Conservation (phyloP, 1,140 invertebrate genomes). For the Pissodes strobi region DNA sequence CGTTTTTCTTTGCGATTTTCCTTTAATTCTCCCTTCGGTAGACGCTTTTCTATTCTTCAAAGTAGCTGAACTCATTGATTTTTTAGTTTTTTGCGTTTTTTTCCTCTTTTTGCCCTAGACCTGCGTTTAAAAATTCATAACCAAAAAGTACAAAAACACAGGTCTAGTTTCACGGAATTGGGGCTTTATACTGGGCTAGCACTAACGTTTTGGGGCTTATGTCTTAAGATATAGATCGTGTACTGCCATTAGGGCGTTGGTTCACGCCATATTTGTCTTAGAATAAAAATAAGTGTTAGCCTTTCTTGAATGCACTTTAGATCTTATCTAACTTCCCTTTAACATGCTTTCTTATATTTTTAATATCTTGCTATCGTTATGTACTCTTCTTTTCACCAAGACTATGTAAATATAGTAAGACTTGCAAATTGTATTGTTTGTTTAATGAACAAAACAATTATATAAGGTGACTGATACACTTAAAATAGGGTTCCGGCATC, state of each 20-base stretch:
- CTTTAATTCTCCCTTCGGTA: slow-evolving; percentile 35
- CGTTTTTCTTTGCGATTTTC: slow-evolving; percentile 35
- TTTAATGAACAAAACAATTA: no score
- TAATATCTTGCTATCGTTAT: no score
- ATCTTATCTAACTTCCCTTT: slow-evolving; percentile 10
- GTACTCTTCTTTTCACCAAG: no score
- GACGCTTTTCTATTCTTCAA: slow-evolving; percentile 14
- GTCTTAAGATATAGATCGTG: slow-evolving; percentile 27
- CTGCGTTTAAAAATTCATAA: slow-evolving; percentile 56
- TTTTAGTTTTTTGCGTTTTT: slow-evolving; percentile 33
- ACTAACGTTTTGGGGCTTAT: slow-evolving; percentile 20
- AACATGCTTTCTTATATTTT: neutral
- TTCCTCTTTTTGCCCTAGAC: slow-evolving; percentile 38
- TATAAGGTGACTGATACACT: no score
- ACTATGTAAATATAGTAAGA: no score
- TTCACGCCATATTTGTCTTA: slow-evolving; percentile 51
- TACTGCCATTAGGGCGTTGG: slow-evolving; percentile 50
- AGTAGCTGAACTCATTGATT: slow-evolving; percentile 34
- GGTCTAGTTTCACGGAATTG: slow-evolving; percentile 18
- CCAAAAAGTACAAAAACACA: slow-evolving; percentile 53
- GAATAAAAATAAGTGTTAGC: slow-evolving; percentile 38
- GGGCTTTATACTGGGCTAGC: slow-evolving; percentile 7
- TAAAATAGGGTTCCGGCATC: no score
- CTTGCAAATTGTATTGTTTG: no score
- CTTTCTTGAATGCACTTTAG: slow-evolving; percentile 1